Evolutionary conservation across 2,797 vertebrate species (phyloP), one percentile per base, ranked within the genome.

Genomic region (Pampus argenteus): DNA sequence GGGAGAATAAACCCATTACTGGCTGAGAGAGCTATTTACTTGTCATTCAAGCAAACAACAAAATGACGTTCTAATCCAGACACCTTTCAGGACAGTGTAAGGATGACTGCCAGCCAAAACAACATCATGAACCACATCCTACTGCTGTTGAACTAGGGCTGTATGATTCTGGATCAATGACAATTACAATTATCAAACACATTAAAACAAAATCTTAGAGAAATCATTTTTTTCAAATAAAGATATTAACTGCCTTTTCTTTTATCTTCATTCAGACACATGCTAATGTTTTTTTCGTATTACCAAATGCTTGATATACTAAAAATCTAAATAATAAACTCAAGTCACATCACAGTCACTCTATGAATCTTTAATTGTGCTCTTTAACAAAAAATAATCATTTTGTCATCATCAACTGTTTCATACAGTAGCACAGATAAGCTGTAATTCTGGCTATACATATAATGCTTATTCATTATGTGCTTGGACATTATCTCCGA

Each of bases 11-110:
- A 78, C 83, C 86, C 67, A 91, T 91, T 89, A 89, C 84, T 79
- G 83, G 74, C 86, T 78, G 67, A 71, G 72, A 88, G 79, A 71
- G 80, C 76, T 74, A 83, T 89, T 89, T 83, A 88, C 77, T 83
- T 87, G 84, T 88, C 88, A 92, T 83, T 92, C 88, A 90, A 66
- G 59, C 77, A 73, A 74, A 85, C 74, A 86, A 86, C 73, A 81
- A 86, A 86, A 82, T 84, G 75, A 83, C 84, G 84, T 79, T 87
- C 84, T 83, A 88, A 89, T 91, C 83, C 86, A 77, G 75, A 86
- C 78, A 89, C 78, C 74, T 88, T 85, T 87, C 57, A 74, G 60
- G 67, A 78, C 57, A 72, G 51, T 23, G 44, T 50, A 26, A 74
- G 61, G 57, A 82, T 58, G 59, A 78, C 62, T 74, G 72, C 70